Percentiles rank a stretch among this genome's conserved stretches.
These are phyloP conservation scores for Miniopterus natalensis DNA, from an alignment of 2,113 vertebrate species.

Conservation along the genomic window DNA sequence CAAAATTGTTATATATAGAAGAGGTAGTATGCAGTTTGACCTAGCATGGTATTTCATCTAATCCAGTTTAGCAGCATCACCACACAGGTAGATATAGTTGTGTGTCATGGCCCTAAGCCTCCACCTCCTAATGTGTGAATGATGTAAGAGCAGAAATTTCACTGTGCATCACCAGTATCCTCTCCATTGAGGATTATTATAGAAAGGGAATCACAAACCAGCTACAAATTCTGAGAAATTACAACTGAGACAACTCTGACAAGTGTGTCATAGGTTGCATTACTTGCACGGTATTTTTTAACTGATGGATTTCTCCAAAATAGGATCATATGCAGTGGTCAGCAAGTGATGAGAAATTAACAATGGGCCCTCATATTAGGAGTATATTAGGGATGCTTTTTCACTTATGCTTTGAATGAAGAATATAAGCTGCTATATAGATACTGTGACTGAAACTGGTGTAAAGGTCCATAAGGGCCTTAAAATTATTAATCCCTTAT, in stretches of 20 bases:
- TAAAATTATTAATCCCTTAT: background rate
- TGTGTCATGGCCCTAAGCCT: background rate
- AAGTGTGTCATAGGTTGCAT: background rate
- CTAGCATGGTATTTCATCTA: background rate
- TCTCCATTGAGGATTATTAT: background rate
- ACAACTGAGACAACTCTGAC: background rate
- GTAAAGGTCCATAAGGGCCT: background rate
- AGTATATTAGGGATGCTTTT: background rate
- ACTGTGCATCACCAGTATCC: background rate
- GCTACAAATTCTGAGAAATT: background rate
- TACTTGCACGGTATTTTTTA: background rate
- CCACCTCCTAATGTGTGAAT: background rate
- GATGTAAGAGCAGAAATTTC: background rate
- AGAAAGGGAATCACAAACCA: background rate
- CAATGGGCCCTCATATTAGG: background rate
- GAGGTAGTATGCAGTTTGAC: background rate
- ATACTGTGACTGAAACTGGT: background rate
- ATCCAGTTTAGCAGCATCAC: background rate
- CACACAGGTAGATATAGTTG: background rate
- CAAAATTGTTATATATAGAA: background rate
- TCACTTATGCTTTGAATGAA: background rate
- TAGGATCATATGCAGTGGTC: background rate
- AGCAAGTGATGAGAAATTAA: slow-evolving; percentile 15
- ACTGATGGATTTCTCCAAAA: background rate
- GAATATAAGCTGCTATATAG: background rate